Evolutionary conservation across 2,797 vertebrate species (phyloP).

Genomic region (Amazona ochrocephala): DNA sequence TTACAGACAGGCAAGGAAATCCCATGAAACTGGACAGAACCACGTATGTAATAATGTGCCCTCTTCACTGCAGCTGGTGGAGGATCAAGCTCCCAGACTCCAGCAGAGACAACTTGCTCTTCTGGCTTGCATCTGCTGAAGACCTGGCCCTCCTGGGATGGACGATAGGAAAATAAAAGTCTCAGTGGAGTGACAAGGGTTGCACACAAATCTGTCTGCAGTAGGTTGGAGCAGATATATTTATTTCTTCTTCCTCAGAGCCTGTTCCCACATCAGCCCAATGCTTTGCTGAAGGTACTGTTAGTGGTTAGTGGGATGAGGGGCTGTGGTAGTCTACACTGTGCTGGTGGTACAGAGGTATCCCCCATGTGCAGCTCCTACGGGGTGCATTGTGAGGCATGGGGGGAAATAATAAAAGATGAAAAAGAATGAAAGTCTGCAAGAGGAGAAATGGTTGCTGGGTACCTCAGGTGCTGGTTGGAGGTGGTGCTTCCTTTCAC

Average conservation of each 20-base stretch:
- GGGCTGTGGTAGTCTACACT: rapidly evolving
- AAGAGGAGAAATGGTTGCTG: background rate
- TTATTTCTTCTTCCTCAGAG: background rate
- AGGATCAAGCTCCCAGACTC: background rate
- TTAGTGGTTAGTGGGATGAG: background rate
- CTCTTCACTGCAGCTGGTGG: background rate
- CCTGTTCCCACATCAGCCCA: background rate
- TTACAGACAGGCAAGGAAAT: background rate
- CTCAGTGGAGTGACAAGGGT: background rate
- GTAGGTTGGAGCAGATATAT: background rate
- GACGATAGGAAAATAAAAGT: background rate
- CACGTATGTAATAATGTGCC: background rate
- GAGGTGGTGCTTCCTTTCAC: background rate
- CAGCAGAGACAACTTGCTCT: background rate
- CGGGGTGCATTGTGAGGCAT: background rate
- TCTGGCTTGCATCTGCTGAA: background rate
- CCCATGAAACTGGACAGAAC: background rate
- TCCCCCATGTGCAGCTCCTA: background rate
- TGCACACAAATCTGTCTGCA: background rate
- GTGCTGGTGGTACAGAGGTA: background rate
- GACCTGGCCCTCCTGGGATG: background rate
- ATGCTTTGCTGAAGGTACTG: background rate
- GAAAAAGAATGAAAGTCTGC: background rate
- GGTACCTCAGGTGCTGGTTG: background rate
- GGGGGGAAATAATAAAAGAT: background rate